A percentile compares a stretch with the other conserved stretches of the same genome.
These are phyloP conservation scores for Lipophrys pholis DNA, from an alignment of 2,113 vertebrate species.

Conservation along the genomic window DNA sequence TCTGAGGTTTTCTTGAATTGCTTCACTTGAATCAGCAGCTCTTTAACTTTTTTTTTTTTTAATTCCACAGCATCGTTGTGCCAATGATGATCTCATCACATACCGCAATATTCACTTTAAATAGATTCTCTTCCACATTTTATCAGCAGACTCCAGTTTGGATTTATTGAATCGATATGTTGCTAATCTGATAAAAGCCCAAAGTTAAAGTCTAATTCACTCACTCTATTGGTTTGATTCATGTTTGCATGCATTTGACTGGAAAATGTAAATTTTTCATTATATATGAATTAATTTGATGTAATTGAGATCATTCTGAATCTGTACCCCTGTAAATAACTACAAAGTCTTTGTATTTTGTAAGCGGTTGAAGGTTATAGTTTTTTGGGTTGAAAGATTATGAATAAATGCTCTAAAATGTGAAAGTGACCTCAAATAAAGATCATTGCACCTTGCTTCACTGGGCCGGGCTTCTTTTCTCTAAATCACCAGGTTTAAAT, in stretches of 20 bases:
- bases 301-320: not conserved
- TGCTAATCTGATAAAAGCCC: not conserved
- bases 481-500: not conserved
- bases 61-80: not conserved
- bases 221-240: not conserved
- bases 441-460: constrained; percentile 17
- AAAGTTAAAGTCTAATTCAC: not conserved
- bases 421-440: constrained; percentile 44
- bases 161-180: not conserved
- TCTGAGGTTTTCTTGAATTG: not conserved
- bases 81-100: not conserved
- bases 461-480: not conserved
- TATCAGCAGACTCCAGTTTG: too few relatives aligned
- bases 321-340: constrained; percentile 88
- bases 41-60: not conserved
- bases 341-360: constrained; percentile 92
- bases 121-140: not conserved
- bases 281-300: not conserved
- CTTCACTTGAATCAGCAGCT: not conserved
- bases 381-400: constrained; percentile 88
- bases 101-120: not conserved
- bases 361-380: constrained; percentile 88
- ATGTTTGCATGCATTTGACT: constrained; percentile 5
- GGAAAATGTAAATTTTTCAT: not conserved
- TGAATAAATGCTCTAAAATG: constrained; percentile 89